Percentiles rank a stretch among this genome's conserved stretches.
These are phyloP conservation scores for human DNA, from an alignment of 2,113 vertebrate species.

Conservation along the genomic window DNA sequence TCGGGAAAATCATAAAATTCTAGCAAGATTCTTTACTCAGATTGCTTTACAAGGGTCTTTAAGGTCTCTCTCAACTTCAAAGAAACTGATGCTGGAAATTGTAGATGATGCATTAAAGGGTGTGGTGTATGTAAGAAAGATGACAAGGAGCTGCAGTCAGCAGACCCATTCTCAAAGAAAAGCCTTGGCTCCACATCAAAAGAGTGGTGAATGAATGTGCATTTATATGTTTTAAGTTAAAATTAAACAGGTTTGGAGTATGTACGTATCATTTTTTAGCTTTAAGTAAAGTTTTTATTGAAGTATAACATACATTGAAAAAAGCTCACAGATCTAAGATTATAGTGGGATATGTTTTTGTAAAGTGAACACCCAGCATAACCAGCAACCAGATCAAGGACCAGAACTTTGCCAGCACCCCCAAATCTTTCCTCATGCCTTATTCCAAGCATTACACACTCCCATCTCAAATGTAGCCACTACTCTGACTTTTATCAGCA, in stretches of 20 bases:
- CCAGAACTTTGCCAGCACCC: neutral
- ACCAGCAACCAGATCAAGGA: neutral
- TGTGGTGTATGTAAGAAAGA: slow-evolving; percentile 71
- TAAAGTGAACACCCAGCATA: neutral
- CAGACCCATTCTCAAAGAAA: slow-evolving; percentile 51
- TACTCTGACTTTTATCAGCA: neutral
- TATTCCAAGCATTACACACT: neutral
- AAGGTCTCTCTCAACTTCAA: slow-evolving; percentile 67
- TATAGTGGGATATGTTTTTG: neutral
- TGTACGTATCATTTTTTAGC: slow-evolving; percentile 56
- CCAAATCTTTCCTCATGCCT: neutral
- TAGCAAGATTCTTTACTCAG: slow-evolving; percentile 25
- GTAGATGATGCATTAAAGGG: slow-evolving; percentile 65
- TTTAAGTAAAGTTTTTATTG: slow-evolving; percentile 59
- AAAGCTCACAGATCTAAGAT: neutral
- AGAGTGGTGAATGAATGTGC: slow-evolving; percentile 48
- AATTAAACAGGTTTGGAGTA: slow-evolving; percentile 76
- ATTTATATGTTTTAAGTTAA: slow-evolving; percentile 73
- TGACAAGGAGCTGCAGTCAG: slow-evolving; percentile 51
- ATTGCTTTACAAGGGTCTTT: slow-evolving; percentile 57
- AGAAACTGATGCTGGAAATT: slow-evolving; percentile 53
- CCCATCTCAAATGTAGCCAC: neutral
- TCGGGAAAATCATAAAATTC: slow-evolving; percentile 54
- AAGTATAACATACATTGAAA: slow-evolving; percentile 9
- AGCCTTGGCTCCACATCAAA: slow-evolving; percentile 74